Percentiles rank a stretch among this genome's conserved stretches.
Conservation (phyloP, 2,888 invertebrate genomes). For the Pinctada fucata region DNA sequence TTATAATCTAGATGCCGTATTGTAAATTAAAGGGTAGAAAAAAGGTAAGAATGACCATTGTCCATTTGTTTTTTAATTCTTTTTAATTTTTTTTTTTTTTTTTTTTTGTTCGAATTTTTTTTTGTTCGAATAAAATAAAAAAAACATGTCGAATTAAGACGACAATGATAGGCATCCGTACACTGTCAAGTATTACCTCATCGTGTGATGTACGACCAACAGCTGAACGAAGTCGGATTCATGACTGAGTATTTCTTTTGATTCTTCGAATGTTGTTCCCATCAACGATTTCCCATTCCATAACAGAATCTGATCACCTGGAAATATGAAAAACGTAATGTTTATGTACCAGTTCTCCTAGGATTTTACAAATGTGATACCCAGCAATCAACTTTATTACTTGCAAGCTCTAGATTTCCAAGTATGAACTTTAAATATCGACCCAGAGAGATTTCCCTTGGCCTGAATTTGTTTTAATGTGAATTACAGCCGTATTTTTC, state of each 20-base stretch:
- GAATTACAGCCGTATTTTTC: too few species aligned
- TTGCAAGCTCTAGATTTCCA: too few species aligned
- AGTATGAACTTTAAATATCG: too few species aligned
- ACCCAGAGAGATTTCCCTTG: too few species aligned
- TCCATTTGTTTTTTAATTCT: too few species aligned
- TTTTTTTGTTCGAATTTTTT: neutral
- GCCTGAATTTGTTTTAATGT: too few species aligned
- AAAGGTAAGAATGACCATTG: too few species aligned
- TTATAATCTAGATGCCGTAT: too few species aligned
- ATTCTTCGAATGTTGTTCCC: slow-evolving; percentile 95
- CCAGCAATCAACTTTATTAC: too few species aligned
- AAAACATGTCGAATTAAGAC: neutral
- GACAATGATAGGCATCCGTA: neutral
- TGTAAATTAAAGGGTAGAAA: too few species aligned
- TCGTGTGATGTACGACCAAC: slow-evolving; percentile 80
- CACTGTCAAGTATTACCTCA: slow-evolving; percentile 23
- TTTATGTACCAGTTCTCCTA: neutral
- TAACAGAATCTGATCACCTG: slow-evolving; percentile 84
- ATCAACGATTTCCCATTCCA: slow-evolving; percentile 93
- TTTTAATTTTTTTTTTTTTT: too few species aligned
- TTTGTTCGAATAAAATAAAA: neutral
- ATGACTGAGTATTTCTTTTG: slow-evolving; percentile 86
- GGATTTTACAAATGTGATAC: too few species aligned
- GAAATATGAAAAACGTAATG: slow-evolving; percentile 2
- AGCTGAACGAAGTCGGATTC: slow-evolving; percentile 87